Evolutionary conservation across 1,140 invertebrate species (phyloP), one percentile per base, ranked within the genome.

Genomic region (Eciton burchellii): DNA sequence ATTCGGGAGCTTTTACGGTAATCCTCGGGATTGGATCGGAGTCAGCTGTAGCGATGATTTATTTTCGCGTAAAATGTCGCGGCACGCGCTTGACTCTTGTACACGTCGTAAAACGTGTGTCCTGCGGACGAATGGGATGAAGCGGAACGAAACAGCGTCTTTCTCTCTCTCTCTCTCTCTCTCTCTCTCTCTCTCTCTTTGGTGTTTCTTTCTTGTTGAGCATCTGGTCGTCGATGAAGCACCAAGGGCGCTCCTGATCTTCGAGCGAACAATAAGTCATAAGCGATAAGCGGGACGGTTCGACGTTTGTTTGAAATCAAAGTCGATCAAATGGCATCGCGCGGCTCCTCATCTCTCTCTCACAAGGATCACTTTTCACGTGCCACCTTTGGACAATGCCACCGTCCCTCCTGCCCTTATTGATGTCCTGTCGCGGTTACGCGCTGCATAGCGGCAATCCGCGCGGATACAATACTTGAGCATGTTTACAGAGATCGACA

Each of bases 321-420:
- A 62, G 9, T 43, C 41, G 45, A 43, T 3, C 1, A n/a, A 63
- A 49, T 21, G 16, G 19, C 43, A 63, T 84, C 14, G 21, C 41
- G 45, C 63, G 52, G 54, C 81, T 57, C 60, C 24, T 54, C 60
- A 74, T 72, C 41, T 66, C 86, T n/a, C 35, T 91, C 90, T 91
- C 91, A 89, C 90, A 92, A 85, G 88, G 90, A 93, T 93, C 90
- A 84, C 89, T 92, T 93, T 93, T 92, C 90, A 91, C 56, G 66
- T 82, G 84, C 77, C 81, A 88, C 82, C 73, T 76, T 49, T 68
- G 90, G 90, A 93, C 91, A 92, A 92, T 41, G 82, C 81, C 83
- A 59, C 73, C 29, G 59, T 56, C 45, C 84, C 72, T 60, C 16
- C 57, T 73, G 26, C 43, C 19, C 54, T 83, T 54, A 47, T 24